A percentile compares a stretch with the other conserved stretches of the same genome.
Conservation (phyloP, 2,797 vertebrate species). For the Brachymystax lenok region DNA sequence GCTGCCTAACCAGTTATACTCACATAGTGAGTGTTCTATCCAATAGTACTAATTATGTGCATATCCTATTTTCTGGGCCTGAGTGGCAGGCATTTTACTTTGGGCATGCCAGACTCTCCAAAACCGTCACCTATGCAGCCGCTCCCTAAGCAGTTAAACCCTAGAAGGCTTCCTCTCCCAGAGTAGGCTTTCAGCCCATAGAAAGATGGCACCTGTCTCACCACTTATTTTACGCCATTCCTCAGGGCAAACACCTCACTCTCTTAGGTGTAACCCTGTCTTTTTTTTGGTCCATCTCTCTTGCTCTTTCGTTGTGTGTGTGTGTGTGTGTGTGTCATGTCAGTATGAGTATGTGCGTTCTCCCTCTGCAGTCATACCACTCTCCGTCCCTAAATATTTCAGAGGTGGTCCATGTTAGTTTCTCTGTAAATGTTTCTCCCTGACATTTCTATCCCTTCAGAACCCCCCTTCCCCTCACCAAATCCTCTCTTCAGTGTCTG, state of each 20-base stretch:
- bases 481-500: background rate
- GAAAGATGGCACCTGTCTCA: conserved; percentile 9
- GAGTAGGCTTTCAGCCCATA: background rate
- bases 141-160: background rate
- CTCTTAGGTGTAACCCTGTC: conserved; percentile 5
- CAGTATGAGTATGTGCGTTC: background rate
- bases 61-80: too few relatives aligned
- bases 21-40: too few relatives aligned
- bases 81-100: too few relatives aligned
- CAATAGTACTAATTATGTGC: too few relatives aligned
- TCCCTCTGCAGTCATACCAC: conserved; percentile 5
- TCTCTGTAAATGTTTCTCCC: conserved; percentile 6
- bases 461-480: background rate
- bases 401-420: conserved; percentile 16
- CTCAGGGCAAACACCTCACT: background rate
- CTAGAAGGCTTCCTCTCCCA: conserved; percentile 2
- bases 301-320: background rate
- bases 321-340: background rate
- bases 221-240: background rate
- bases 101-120: too few relatives aligned
- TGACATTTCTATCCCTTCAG: too few relatives aligned
- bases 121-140: too few relatives aligned
- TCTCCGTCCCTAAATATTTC: conserved; percentile 32
- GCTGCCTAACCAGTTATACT: too few relatives aligned
- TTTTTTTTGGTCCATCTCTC: background rate